Conservation (phyloP, 2,888 invertebrate genomes). For the Acleris emargana region DNA sequence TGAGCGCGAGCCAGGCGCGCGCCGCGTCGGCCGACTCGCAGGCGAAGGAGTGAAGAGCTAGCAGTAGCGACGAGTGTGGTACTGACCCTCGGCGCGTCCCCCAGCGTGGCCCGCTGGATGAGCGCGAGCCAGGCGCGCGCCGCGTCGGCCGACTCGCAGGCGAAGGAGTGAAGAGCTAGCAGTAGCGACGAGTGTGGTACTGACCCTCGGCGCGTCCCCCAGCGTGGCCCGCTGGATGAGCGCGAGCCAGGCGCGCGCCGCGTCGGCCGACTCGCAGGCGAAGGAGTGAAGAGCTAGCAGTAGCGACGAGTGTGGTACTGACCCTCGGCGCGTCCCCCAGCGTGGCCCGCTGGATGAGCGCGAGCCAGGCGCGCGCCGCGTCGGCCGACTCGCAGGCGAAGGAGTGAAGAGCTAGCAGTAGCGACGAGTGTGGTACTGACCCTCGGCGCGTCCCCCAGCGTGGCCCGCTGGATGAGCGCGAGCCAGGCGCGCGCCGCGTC, state of each 20-base stretch:
- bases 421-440: conserved; percentile 54
- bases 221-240: conserved; percentile 82
- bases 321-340: conserved; percentile 82
- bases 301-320: neutral
- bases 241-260: conserved; percentile 88
- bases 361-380: conserved; percentile 88
- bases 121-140: conserved; percentile 88
- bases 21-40: conserved; percentile 89
- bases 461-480: conserved; percentile 74
- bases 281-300: conserved; percentile 85
- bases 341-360: conserved; percentile 79
- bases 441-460: conserved; percentile 80
- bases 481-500: conserved; percentile 90
- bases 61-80: neutral
- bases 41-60: conserved; percentile 89
- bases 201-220: conserved; percentile 77
- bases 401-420: conserved; percentile 75
- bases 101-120: conserved; percentile 81
- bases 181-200: neutral
- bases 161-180: conserved; percentile 87
- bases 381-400: conserved; percentile 92
- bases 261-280: conserved; percentile 90
- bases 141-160: conserved; percentile 89
- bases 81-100: conserved; percentile 76
- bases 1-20: conserved; percentile 87